phyloP scores from a whole-genome alignment of 2,888 invertebrate genomes.

The Sinohyriopsis cumingii region DNA sequence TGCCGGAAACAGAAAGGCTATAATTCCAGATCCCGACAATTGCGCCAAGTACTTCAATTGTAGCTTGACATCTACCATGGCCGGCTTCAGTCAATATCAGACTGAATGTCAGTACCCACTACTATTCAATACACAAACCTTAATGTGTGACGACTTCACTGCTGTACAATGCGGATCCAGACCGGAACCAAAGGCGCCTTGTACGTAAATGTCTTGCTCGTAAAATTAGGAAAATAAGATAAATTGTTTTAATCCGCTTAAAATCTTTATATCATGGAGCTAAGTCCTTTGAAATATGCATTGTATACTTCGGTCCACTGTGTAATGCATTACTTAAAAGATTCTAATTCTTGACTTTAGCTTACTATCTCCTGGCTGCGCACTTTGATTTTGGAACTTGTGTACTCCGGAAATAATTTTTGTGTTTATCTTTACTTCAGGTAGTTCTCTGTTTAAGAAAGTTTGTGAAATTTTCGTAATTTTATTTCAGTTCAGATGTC shows the following conservation, averaged over 20 bases:
- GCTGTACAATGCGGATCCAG: slow-evolving; percentile 45
- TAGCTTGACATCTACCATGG: slow-evolving; percentile 20
- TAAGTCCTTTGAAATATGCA: too few species aligned
- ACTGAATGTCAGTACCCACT: slow-evolving; percentile 54
- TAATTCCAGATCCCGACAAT: slow-evolving; percentile 48
- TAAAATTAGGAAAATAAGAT: not conserved
- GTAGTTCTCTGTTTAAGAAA: too few species aligned
- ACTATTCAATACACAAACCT: slow-evolving; percentile 40
- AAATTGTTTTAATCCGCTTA: not conserved
- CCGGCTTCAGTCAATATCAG: slow-evolving; percentile 43
- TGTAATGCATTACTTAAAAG: too few species aligned
- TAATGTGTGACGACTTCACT: slow-evolving; percentile 43
- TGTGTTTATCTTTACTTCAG: too few species aligned
- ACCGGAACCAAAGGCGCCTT: slow-evolving; percentile 52
- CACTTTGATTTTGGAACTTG: not conserved
- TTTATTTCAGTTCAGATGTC: too few species aligned
- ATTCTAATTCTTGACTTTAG: too few species aligned
- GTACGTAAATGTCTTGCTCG: slow-evolving; percentile 34
- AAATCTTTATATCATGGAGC: too few species aligned
- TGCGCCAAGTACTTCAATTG: slow-evolving; percentile 56
- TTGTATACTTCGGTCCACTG: too few species aligned
- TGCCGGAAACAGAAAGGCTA: slow-evolving; percentile 16
- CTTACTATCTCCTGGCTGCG: not conserved
- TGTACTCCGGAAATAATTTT: too few species aligned
- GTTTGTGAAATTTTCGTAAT: too few species aligned